These are phyloP conservation scores for Poliocrania exsul DNA, from an alignment of 2,797 vertebrate species.

Conservation along the genomic window DNA sequence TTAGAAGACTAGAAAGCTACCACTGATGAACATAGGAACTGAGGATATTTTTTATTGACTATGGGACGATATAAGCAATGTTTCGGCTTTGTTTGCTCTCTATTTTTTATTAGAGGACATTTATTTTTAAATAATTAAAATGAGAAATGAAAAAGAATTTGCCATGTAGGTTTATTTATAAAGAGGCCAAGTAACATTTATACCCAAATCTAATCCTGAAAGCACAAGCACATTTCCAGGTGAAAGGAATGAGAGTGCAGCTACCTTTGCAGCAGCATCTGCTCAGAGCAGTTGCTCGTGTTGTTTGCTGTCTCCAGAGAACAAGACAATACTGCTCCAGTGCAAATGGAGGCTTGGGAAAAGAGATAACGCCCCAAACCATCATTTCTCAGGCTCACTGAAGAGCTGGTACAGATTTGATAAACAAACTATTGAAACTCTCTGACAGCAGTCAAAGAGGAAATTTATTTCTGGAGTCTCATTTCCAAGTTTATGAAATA, in stretches of 20 bases:
- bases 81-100: background rate
- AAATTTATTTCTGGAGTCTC: background rate
- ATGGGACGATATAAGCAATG: background rate
- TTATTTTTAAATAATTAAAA: background rate
- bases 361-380: background rate
- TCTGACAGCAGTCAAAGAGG: background rate
- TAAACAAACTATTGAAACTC: background rate
- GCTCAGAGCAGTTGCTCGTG: background rate
- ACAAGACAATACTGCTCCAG: background rate
- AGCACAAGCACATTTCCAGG: background rate
- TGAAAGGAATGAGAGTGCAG: background rate
- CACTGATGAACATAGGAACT: background rate
- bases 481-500: slow-evolving; percentile 4
- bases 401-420: background rate
- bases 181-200: background rate
- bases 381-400: background rate
- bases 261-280: background rate
- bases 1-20: background rate
- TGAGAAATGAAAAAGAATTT: background rate
- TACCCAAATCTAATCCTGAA: background rate
- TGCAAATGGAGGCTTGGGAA: background rate
- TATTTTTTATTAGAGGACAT: background rate
- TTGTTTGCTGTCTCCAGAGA: background rate
- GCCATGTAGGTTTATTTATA: background rate
- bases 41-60: background rate